These are phyloP conservation scores for Periplaneta americana DNA, from an alignment of 1,140 invertebrate genomes.

Conservation along the genomic window DNA sequence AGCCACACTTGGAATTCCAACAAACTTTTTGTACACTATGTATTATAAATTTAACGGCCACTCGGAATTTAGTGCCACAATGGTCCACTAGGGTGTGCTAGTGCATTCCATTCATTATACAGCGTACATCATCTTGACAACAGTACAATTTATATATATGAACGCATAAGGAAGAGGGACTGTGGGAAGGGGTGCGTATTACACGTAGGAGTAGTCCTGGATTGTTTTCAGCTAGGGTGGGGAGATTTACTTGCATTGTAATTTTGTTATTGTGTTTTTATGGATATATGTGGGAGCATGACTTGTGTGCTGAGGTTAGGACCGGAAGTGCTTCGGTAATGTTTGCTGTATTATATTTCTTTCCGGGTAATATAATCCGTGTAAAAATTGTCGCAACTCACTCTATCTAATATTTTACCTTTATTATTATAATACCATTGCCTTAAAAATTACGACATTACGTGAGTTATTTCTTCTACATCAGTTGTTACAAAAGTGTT, in stretches of 20 bases:
- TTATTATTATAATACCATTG: no score
- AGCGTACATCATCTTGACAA: background rate
- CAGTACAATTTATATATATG: background rate
- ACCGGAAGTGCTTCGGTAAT: background rate
- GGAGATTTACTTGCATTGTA: background rate
- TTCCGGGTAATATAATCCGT: background rate
- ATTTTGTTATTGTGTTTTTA: background rate
- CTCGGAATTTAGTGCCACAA: background rate
- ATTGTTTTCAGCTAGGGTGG: no score
- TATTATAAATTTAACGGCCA: background rate
- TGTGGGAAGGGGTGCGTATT: background rate
- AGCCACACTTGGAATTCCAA: background rate
- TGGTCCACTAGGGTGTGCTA: background rate
- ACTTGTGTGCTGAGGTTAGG: background rate
- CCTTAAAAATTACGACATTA: no score
- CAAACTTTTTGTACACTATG: background rate
- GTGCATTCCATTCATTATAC: background rate
- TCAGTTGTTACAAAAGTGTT: no score
- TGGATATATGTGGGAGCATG: background rate
- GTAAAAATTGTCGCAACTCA: no score
- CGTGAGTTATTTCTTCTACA: no score
- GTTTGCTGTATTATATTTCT: background rate
- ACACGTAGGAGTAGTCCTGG: background rate
- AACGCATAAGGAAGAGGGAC: background rate
- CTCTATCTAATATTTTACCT: no score